Evolutionary conservation across 1,140 invertebrate genomes (phyloP).

Genomic region (Eulimnadia texana): DNA sequence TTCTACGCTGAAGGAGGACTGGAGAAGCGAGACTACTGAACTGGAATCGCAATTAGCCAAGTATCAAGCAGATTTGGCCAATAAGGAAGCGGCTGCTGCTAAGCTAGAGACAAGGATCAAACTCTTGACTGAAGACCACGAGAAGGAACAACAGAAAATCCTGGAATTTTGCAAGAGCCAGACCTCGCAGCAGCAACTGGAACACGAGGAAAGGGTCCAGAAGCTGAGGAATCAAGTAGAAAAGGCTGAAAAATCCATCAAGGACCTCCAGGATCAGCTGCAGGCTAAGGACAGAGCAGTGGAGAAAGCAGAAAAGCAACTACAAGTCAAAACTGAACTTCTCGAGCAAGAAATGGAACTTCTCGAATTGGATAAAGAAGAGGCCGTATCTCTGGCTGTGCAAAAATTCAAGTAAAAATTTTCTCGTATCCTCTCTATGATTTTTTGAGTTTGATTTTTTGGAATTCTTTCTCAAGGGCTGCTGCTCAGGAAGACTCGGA

Average conservation of each 20-base stretch:
- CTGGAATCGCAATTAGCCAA: not conserved
- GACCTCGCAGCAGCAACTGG: not conserved
- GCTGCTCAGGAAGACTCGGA: slow-evolving; percentile 11
- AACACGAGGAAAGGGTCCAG: not conserved
- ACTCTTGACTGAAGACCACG: not conserved
- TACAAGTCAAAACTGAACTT: slow-evolving; percentile 23
- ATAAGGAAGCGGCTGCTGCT: not conserved
- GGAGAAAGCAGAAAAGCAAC: slow-evolving; percentile 22
- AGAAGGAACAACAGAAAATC: not conserved
- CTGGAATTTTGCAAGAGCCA: not conserved
- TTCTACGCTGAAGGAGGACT: no score
- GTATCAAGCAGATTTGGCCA: not conserved
- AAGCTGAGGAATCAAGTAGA: not conserved
- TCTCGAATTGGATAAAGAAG: slow-evolving; percentile 23
- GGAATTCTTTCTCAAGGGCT: slow-evolving; percentile 3
- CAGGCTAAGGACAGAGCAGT: slow-evolving; percentile 21
- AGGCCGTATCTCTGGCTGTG: slow-evolving; percentile 7
- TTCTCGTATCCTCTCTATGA: slow-evolving; percentile 5
- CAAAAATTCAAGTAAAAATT: slow-evolving; percentile 10
- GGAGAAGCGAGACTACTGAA: slow-evolving; percentile 1
- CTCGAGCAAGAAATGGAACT: slow-evolving; percentile 19
- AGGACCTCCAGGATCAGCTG: slow-evolving; percentile 18
- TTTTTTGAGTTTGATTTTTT: no score
- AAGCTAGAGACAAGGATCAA: not conserved
- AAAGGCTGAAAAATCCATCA: not conserved